These are phyloP conservation scores for Theristus sp. DNA, from an alignment of 2,888 invertebrate genomes.

Conservation along the genomic window DNA sequence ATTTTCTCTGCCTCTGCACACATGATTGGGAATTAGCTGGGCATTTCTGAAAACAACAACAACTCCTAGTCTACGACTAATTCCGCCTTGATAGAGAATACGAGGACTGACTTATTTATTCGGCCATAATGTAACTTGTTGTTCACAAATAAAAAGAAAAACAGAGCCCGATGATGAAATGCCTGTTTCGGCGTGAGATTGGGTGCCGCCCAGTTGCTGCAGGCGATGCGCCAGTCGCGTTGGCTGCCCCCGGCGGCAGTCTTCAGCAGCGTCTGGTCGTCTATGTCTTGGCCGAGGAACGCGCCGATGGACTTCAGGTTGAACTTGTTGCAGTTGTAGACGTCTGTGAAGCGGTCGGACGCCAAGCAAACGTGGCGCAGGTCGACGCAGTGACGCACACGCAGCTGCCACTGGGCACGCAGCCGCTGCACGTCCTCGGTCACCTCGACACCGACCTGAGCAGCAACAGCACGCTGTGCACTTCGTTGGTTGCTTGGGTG, in stretches of 20 bases:
- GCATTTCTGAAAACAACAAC: too few relatives aligned
- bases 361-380: not conserved
- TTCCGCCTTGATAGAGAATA: too few relatives aligned
- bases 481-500: too few relatives aligned
- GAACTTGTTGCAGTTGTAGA: not conserved
- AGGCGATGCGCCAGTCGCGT: not conserved
- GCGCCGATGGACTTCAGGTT: slow-evolving; percentile 2
- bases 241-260: too few relatives aligned
- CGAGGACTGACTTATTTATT: too few relatives aligned
- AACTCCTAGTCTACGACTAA: too few relatives aligned
- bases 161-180: not conserved
- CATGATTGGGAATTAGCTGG: too few relatives aligned
- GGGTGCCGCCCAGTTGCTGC: slow-evolving; percentile 1
- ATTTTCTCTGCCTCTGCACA: too few relatives aligned
- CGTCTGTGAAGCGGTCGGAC: not conserved
- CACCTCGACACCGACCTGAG: slow-evolving; percentile 1
- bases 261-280: too few relatives aligned
- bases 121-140: too few relatives aligned
- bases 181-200: not conserved
- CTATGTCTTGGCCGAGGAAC: slow-evolving; percentile 1
- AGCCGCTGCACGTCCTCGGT: not conserved
- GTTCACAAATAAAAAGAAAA: not conserved
- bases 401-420: not conserved
- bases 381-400: not conserved
- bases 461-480: too few relatives aligned